Conservation (phyloP, 2,888 invertebrate species). For the Omphaloscelis lunosa region DNA sequence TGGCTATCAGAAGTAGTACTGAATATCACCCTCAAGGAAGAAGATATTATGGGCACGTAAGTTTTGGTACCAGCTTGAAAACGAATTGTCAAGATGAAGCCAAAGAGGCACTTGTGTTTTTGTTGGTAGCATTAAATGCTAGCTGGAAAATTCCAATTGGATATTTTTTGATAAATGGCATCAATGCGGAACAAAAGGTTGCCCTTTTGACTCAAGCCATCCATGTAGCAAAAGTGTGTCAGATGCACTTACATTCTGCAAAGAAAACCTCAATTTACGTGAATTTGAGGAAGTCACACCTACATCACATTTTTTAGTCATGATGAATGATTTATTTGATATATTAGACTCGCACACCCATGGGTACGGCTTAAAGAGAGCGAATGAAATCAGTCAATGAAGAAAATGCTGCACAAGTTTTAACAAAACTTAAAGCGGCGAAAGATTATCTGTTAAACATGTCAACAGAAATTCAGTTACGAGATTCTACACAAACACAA, state of each 20-base stretch:
- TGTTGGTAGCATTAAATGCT: too few relatives aligned
- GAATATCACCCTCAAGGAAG: conserved; percentile 21
- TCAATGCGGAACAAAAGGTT: conserved; percentile 39
- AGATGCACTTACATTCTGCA: conserved; percentile 9
- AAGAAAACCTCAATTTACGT: neutral
- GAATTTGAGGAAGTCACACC: neutral
- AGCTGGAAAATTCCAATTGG: too few relatives aligned
- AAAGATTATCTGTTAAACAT: neutral
- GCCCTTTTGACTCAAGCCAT: too few relatives aligned
- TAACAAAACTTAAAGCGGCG: neutral
- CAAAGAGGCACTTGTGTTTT: too few relatives aligned
- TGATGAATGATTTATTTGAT: conserved; percentile 18
- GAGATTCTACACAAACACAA: too few relatives aligned
- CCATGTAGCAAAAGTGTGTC: too few relatives aligned
- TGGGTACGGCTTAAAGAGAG: conserved; percentile 12
- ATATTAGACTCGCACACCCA: conserved; percentile 10
- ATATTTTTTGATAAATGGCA: conserved; percentile 64
- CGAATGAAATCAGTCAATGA: conserved; percentile 1
- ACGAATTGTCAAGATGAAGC: too few relatives aligned
- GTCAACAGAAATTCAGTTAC: neutral
- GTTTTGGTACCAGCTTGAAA: conserved; percentile 19
- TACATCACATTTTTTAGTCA: neutral
- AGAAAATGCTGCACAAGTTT: conserved; percentile 8
- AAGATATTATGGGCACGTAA: conserved; percentile 18
- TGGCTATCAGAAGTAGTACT: conserved; percentile 25